phyloP scores from a whole-genome alignment of 92 coral and sea anemone genomes.

The Isaurus tuberculatus region DNA sequence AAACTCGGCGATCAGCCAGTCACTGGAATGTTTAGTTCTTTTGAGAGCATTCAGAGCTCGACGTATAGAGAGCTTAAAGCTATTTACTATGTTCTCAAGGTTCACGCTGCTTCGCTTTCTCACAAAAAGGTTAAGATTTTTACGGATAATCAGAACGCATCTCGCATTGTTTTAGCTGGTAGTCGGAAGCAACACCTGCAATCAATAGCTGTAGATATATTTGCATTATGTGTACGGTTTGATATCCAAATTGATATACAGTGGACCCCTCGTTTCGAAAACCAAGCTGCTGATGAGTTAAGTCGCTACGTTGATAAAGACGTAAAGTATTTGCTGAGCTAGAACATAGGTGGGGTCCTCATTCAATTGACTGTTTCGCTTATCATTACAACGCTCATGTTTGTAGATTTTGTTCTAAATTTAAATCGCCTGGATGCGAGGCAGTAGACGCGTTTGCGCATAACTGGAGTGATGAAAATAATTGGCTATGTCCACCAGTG shows the following conservation, averaged over 20 bases:
- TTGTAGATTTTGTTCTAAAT: conserved; percentile 50
- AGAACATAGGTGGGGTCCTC: conserved; percentile 53
- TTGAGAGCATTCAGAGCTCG: no score
- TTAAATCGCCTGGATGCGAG: conserved; percentile 55
- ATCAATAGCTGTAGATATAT: conserved; percentile 24
- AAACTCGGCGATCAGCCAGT: no score
- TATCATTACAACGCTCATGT: conserved; percentile 55
- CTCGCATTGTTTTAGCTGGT: conserved; percentile 16
- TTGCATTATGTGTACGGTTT: conserved; percentile 10
- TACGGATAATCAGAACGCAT: conserved; percentile 38
- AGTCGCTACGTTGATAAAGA: conserved; percentile 53
- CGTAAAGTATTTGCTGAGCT: conserved; percentile 47
- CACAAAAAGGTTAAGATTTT: conserved; percentile 6
- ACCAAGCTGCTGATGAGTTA: conserved; percentile 34
- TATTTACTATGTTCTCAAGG: neutral
- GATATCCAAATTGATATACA: conserved; percentile 44
- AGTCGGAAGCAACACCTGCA: conserved; percentile 28
- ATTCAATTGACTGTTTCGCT: conserved; percentile 56
- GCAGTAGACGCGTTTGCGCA: conserved; percentile 59
- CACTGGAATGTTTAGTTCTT: no score
- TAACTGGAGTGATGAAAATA: conserved; percentile 45
- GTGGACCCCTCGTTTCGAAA: conserved; percentile 20
- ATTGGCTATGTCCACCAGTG: conserved; percentile 61
- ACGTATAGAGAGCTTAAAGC: no score
- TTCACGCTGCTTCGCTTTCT: neutral